phyloP scores from a whole-genome alignment of 37 sponge, comb jelly and placozoan genomes.

The Agelas oroides region DNA sequence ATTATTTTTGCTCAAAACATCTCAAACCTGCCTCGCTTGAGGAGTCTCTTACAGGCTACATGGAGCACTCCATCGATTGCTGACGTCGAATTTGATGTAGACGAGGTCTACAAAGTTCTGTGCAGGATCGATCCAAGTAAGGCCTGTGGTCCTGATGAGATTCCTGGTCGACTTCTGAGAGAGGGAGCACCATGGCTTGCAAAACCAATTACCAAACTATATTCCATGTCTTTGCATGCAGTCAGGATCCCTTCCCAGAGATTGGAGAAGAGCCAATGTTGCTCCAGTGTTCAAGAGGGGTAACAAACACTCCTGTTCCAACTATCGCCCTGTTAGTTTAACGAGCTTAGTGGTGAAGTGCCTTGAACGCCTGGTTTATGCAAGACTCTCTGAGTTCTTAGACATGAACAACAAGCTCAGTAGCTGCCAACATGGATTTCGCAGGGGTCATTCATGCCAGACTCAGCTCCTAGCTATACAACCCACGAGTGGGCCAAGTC shows the following conservation, averaged over 20 bases:
- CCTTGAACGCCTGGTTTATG: conserved; percentile 13
- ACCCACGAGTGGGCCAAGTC: conserved; percentile 34
- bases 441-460: conserved; percentile 30
- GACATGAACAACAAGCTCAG: conserved; percentile 15
- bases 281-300: conserved; percentile 46
- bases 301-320: conserved; percentile 22
- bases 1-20: conserved; percentile 31
- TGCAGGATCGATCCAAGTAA: conserved; percentile 27
- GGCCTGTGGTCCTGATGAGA: conserved; percentile 45
- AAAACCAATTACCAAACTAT: conserved; percentile 3
- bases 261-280: conserved; percentile 35
- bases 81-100: not conserved
- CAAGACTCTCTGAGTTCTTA: conserved; percentile 4
- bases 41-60: not conserved
- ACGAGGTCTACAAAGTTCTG: conserved; percentile 10
- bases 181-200: conserved; percentile 12
- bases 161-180: conserved; percentile 27
- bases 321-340: conserved; percentile 46
- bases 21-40: not conserved
- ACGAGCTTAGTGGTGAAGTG: conserved; percentile 21
- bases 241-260: conserved; percentile 10
- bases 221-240: conserved; percentile 8
- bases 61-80: not conserved
- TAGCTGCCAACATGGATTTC: conserved; percentile 34
- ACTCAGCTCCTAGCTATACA: conserved; percentile 35